Base-by-base conservation (phyloP, 2,797 vertebrate species). In the Sciurus vulgaris region DNA sequence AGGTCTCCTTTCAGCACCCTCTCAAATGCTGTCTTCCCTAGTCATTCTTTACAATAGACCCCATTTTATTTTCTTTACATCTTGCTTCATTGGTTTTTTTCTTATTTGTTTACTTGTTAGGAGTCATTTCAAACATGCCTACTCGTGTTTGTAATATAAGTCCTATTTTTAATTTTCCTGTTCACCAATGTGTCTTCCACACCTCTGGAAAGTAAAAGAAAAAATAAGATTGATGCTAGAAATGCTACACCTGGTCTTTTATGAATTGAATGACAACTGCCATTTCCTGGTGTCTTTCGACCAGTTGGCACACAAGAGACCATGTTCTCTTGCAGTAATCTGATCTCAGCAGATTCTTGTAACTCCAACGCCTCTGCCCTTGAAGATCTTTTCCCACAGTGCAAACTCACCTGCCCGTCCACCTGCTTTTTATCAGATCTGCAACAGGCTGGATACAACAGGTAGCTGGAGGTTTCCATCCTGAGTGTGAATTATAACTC, bases 361-460 rank as follows among this genome's bases (percentile, higher is more conserved):
- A 51, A 41, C 44, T n/a, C 47, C 49, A 69, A 70, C 70, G 20
- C 38, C 44, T 74, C 47, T 90, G 3, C 49, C 73, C 49, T 92
- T 88, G 73, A 97, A 18, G 63, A n/a, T 91, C 30, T 89, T 87
- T 91, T 92, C 82, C 70, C 17, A 41, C 3, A 3, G 74, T 47
- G 22, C 35, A 54, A 15, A 78, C 33, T 47, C 22, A 77, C 44
- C 11, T 77, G 61, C n/a, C 49, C 41, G 69, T 91, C 65, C 17
- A 54, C 82, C 69, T 95, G 65, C 7, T 86, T 93, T 79, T 74
- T 38, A 28, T 83, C 38, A 94, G n/a, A 76, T 86, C 51, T 79
- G 79, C 65, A 61, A 96, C n/a, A 93, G 51, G 33, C 33, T 18
- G 41, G 28, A 26, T 76, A 30, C 18, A 93, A 73, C 51, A 56